Evolutionary conservation across 2,797 vertebrate genomes (phyloP).

Genomic region (Gymnocypris eckloni): DNA sequence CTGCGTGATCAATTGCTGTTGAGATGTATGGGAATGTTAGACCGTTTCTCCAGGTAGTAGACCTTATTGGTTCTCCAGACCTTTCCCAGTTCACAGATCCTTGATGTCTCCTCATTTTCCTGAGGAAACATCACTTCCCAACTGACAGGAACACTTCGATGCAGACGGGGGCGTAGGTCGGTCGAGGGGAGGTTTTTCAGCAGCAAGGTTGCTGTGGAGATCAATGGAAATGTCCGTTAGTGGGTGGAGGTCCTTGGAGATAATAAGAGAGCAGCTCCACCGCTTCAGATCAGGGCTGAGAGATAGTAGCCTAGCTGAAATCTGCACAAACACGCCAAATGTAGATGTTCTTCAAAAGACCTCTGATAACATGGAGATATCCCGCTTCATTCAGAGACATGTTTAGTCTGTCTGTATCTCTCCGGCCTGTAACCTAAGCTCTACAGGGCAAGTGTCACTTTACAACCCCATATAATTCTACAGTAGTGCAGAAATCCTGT

Average conservation of each 20-base stretch:
- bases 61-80: neutral
- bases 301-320: constrained; percentile 42
- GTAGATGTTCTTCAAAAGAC: constrained; percentile 44
- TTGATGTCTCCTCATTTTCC: constrained; percentile 32
- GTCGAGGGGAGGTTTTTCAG: neutral
- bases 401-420: neutral
- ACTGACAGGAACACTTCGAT: constrained; percentile 47
- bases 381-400: constrained; percentile 30
- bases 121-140: constrained; percentile 56
- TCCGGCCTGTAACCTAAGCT: neutral
- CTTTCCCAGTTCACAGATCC: constrained; percentile 13
- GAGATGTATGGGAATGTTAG: neutral
- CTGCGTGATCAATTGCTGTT: neutral
- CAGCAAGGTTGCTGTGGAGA: constrained; percentile 21
- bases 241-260: constrained; percentile 53
- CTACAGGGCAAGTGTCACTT: neutral
- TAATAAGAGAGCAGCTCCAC: constrained; percentile 49
- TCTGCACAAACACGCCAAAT: constrained; percentile 25
- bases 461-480: neutral
- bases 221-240: constrained; percentile 45
- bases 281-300: constrained; percentile 24
- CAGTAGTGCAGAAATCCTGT: neutral
- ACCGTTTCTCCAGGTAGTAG: neutral
- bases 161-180: neutral
- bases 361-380: constrained; percentile 40